Evolutionary conservation across 2,113 vertebrate species (phyloP).

Genomic region (Euleptes europaea): DNA sequence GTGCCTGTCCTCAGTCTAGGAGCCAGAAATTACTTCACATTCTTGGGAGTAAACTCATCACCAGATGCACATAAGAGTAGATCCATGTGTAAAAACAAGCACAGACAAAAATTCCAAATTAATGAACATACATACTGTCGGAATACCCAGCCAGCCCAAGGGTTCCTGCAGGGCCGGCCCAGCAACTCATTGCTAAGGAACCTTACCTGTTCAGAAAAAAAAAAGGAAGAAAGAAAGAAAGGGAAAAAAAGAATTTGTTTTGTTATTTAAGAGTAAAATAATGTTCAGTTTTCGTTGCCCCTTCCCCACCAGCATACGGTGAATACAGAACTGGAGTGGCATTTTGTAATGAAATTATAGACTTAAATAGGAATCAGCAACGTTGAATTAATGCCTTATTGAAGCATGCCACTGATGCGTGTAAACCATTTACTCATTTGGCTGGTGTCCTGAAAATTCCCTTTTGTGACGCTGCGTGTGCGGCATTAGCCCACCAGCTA

Average conservation of each 20-base stretch:
- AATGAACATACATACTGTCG: conserved; percentile 27
- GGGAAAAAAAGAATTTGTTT: neutral
- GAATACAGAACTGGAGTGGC: too few species aligned
- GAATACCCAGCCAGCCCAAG: conserved; percentile 58
- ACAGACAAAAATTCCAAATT: conserved; percentile 46
- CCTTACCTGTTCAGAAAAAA: neutral
- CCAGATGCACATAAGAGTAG: conserved; percentile 70
- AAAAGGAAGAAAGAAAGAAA: too few species aligned
- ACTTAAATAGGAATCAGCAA: neutral
- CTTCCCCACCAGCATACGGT: neutral
- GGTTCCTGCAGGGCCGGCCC: conserved; percentile 59
- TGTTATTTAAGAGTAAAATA: neutral
- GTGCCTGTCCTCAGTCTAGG: conserved; percentile 42
- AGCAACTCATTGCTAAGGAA: neutral
- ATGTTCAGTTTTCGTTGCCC: neutral
- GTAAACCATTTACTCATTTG: neutral
- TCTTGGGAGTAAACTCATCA: conserved; percentile 73
- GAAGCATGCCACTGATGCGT: neutral
- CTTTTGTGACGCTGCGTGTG: too few species aligned
- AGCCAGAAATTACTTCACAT: conserved; percentile 77
- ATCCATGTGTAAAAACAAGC: conserved; percentile 63
- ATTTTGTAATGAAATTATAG: neutral
- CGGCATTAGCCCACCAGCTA: too few species aligned
- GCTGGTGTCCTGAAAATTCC: neutral
- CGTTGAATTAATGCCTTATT: neutral